These are phyloP conservation scores for Drosophila sp. DNA, from an alignment of 1,140 invertebrate genomes.

Conservation along the genomic window DNA sequence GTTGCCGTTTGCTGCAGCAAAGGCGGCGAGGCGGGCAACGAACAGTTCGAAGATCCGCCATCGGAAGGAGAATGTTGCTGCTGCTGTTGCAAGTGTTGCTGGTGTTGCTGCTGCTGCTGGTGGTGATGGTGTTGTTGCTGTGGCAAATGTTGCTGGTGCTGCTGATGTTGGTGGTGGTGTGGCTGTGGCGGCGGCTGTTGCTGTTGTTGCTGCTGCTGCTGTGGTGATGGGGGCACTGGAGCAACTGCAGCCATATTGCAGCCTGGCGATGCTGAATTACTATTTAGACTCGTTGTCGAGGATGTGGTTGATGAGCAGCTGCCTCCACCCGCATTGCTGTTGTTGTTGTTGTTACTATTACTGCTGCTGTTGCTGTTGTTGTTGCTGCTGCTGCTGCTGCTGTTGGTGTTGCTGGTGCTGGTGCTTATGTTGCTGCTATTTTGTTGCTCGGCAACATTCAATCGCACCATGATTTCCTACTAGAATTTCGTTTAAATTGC, in stretches of 20 bases:
- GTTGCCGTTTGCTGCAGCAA: slow-evolving; percentile 72
- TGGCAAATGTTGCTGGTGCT: slow-evolving; percentile 22
- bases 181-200: slow-evolving; percentile 11
- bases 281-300: slow-evolving; percentile 69
- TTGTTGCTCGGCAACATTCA: slow-evolving; percentile 74
- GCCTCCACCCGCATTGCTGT: slow-evolving; percentile 57
- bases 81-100: slow-evolving; percentile 42
- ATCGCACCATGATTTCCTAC: slow-evolving; percentile 72
- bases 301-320: slow-evolving; percentile 62
- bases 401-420: slow-evolving; percentile 31
- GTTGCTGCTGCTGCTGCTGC: slow-evolving; percentile 25
- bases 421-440: slow-evolving; percentile 37
- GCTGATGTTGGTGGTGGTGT: slow-evolving; percentile 18
- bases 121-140: slow-evolving; percentile 1
- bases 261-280: slow-evolving; percentile 56
- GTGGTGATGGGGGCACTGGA: slow-evolving; percentile 28
- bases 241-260: slow-evolving; percentile 72
- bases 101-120: slow-evolving; percentile 26
- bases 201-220: slow-evolving; percentile 47
- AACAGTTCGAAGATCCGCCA: slow-evolving; percentile 63
- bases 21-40: slow-evolving; percentile 72
- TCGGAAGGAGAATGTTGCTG: slow-evolving; percentile 67
- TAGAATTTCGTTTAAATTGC: slow-evolving; percentile 26
- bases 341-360: slow-evolving; percentile 37
- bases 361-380: slow-evolving; percentile 11